phyloP scores from a whole-genome alignment of 2,113 vertebrate genomes.

The Onychorhynchus coronatus region DNA sequence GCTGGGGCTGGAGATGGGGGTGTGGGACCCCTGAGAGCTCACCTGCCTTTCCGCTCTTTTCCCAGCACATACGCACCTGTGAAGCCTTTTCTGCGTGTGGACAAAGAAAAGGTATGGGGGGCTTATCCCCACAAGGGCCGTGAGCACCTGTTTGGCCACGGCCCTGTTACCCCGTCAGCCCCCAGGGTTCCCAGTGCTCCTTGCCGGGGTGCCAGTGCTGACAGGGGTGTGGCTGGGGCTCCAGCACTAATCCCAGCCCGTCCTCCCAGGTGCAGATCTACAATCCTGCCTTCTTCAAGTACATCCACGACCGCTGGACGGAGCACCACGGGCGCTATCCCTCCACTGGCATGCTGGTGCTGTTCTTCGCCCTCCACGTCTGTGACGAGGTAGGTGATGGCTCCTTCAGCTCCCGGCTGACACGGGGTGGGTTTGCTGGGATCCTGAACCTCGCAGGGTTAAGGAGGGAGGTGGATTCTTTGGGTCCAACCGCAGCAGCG shows the following conservation, averaged over 20 bases:
- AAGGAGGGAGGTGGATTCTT: background rate
- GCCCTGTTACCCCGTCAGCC: background rate
- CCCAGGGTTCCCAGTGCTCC: background rate
- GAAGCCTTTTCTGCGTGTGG: conserved; percentile 97
- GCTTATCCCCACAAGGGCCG: rapidly evolving
- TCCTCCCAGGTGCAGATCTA: conserved; percentile 91
- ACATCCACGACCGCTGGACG: conserved; percentile 96
- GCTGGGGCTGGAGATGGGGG: background rate
- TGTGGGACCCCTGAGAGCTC: background rate
- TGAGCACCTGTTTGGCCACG: rapidly evolving
- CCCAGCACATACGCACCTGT: conserved; percentile 94
- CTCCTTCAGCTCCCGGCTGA: background rate
- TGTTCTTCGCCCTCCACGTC: conserved; percentile 95
- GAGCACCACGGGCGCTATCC: conserved; percentile 94
- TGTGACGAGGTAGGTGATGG: conserved; percentile 89
- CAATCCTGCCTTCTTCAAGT: conserved; percentile 98
- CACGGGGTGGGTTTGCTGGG: background rate
- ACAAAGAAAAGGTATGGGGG: conserved; percentile 92
- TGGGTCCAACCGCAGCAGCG: background rate
- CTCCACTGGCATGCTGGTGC: conserved; percentile 97
- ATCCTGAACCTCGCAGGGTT: background rate
- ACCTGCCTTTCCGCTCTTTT: background rate
- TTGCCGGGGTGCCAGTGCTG: rapidly evolving
- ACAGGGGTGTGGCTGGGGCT: background rate
- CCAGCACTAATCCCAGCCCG: background rate